Percentiles rank a stretch among this genome's conserved stretches.
phyloP scores from a whole-genome alignment of 2,113 vertebrate species.

The Perca schrenkii region DNA sequence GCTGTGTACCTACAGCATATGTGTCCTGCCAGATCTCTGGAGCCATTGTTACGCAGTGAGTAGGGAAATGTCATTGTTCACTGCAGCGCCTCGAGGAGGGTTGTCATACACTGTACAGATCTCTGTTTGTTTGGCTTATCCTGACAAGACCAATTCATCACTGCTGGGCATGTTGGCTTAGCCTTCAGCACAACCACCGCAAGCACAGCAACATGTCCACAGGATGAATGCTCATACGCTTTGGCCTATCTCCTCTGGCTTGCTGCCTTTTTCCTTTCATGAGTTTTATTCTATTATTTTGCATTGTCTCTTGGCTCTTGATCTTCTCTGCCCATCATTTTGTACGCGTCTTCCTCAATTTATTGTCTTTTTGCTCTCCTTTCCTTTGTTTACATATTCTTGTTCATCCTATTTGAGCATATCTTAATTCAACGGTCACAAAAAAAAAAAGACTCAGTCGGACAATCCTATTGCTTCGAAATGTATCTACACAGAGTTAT shows the following conservation, averaged over 20 bases:
- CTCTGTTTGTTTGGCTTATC: slow-evolving; percentile 76
- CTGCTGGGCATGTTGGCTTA: slow-evolving; percentile 62
- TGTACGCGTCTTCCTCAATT: neutral
- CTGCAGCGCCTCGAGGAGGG: slow-evolving; percentile 48
- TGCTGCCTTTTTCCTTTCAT: slow-evolving; percentile 43
- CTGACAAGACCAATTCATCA: slow-evolving; percentile 77
- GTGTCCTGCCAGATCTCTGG: slow-evolving; percentile 55
- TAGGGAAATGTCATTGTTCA: slow-evolving; percentile 65
- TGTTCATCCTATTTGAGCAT: neutral
- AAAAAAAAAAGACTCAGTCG: neutral
- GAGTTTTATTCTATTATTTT: slow-evolving; percentile 38
- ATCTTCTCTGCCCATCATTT: neutral
- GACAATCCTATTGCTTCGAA: neutral
- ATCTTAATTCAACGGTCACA: neutral
- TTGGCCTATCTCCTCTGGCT: slow-evolving; percentile 51
- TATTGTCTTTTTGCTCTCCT: neutral
- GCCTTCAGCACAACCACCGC: slow-evolving; percentile 60
- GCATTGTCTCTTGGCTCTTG: slow-evolving; percentile 19
- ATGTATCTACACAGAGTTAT: neutral
- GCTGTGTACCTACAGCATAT: slow-evolving; percentile 48
- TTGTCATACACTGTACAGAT: slow-evolving; percentile 67
- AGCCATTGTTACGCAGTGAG: slow-evolving; percentile 33
- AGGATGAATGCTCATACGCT: slow-evolving; percentile 39
- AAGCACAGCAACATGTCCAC: slow-evolving; percentile 56
- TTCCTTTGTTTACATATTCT: slow-evolving; percentile 2